Evolutionary conservation across 2,888 invertebrate species (phyloP).

Genomic region (Nyleta sp.): DNA sequence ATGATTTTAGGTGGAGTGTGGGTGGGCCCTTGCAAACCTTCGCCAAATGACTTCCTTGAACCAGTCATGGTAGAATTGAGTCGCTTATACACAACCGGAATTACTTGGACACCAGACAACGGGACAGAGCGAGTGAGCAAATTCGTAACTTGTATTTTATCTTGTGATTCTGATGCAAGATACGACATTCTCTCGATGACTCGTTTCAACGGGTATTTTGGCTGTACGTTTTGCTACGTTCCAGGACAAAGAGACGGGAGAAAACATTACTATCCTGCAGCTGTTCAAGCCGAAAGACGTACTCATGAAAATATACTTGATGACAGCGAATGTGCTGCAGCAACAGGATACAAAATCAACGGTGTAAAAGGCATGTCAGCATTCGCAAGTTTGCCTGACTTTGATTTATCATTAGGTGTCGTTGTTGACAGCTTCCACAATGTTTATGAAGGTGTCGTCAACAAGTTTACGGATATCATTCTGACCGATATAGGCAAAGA

Average conservation of each 20-base stretch:
- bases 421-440: slow-evolving; percentile 19
- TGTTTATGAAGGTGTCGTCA: slow-evolving; percentile 5
- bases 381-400: background rate
- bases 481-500: background rate
- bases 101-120: slow-evolving; percentile 12
- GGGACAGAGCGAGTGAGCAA: too few species aligned
- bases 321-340: background rate
- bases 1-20: slow-evolving; percentile 21
- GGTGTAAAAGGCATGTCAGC: slow-evolving; percentile 12
- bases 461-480: slow-evolving; percentile 8
- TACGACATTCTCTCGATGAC: slow-evolving; percentile 9
- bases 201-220: slow-evolving; percentile 10
- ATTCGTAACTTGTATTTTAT: too few species aligned
- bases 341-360: background rate
- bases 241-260: background rate
- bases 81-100: background rate
- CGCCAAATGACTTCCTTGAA: background rate
- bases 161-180: slow-evolving; percentile 6
- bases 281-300: background rate
- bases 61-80: slow-evolving; percentile 5
- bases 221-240: slow-evolving; percentile 7
- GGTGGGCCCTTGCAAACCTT: slow-evolving; percentile 5
- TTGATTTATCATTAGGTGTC: slow-evolving; percentile 8
- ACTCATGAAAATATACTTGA: background rate
- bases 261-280: slow-evolving; percentile 2